Base-by-base conservation (phyloP, 2,888 invertebrate species). In the Myopa tessellatipennis region DNA sequence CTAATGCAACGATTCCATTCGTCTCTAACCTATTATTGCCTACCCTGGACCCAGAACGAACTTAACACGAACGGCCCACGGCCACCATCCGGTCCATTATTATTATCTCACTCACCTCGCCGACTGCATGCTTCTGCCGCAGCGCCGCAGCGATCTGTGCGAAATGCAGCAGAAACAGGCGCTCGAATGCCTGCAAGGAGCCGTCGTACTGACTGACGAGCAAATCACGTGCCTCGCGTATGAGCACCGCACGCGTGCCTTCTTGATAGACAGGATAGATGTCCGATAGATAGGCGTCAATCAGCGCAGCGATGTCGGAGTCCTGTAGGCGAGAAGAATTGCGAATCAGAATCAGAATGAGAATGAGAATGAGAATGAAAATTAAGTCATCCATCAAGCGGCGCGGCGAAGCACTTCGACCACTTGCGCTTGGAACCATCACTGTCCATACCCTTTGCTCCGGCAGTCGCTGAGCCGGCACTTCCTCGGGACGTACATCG, bases 181-280 rank as follows among this genome's bases (percentile, higher is more conserved):
- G 90, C 85, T 93, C 92, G 87, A 94, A 94, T 83, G 90, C 90
- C 80, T 90, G 90, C 84, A 93, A 87, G 87, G 92, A 92, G 69
- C 93, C 93, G 81, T 91, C 91, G 88, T 92, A 94, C 82, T 91
- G 91, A 85, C 92, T 92, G 74, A 93, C 92, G 83, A 94, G 91
- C 79, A 93, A 90, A 88, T 93, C 93, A 84, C 93, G 91, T 75
- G 94, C 94, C 89, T 94, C 93, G 76, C 93, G 91, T 83, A 93
- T 91, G 86, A 94, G 90, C 84, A 92, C 91, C 84, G 91, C 90
- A 83, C 91, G 90, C 78, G 91, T 91, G 84, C 90, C 89, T 80
- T 90, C 90, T 81, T 82, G 85, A 85, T 92, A 93, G 85, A 92
- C 91, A 80, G 91, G 90, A 88, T 93, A 93, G 85, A 93, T 90